A percentile compares a stretch with the other conserved stretches of the same genome.
Conservation (phyloP, 2,797 vertebrate genomes). For the Podargus strigoides region DNA sequence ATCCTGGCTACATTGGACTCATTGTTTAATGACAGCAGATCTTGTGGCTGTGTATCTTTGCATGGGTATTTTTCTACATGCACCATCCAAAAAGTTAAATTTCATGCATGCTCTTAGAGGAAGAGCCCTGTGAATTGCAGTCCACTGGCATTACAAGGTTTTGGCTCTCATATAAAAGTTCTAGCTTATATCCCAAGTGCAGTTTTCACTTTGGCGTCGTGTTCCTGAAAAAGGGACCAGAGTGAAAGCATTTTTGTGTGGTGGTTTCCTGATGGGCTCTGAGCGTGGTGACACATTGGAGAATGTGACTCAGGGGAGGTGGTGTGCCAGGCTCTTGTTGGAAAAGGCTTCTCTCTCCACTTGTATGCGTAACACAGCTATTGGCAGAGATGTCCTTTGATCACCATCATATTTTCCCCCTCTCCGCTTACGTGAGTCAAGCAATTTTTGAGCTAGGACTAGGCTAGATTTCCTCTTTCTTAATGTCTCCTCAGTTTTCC, state of each 20-base stretch:
- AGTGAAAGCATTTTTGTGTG: not conserved
- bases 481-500: not conserved
- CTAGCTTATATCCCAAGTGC: not conserved
- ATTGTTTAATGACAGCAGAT: rapidly evolving
- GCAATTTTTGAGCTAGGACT: not conserved
- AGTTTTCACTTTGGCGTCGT: rapidly evolving
- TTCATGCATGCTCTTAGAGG: rapidly evolving
- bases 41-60: not conserved
- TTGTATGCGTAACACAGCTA: not conserved
- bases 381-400: not conserved
- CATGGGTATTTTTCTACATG: not conserved
- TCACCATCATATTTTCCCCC: not conserved
- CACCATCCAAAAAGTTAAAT: not conserved
- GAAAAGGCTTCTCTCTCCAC: not conserved
- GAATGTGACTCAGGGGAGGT: not conserved
- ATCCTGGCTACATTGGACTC: not conserved
- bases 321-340: not conserved
- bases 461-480: not conserved
- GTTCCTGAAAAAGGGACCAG: not conserved
- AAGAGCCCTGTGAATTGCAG: not conserved
- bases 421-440: not conserved
- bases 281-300: rapidly evolving
- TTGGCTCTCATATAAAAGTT: not conserved
- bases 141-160: not conserved
- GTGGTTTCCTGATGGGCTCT: not conserved